These are phyloP conservation scores for Bungarus multicinctus DNA, from an alignment of 2,113 vertebrate genomes.

Conservation along the genomic window DNA sequence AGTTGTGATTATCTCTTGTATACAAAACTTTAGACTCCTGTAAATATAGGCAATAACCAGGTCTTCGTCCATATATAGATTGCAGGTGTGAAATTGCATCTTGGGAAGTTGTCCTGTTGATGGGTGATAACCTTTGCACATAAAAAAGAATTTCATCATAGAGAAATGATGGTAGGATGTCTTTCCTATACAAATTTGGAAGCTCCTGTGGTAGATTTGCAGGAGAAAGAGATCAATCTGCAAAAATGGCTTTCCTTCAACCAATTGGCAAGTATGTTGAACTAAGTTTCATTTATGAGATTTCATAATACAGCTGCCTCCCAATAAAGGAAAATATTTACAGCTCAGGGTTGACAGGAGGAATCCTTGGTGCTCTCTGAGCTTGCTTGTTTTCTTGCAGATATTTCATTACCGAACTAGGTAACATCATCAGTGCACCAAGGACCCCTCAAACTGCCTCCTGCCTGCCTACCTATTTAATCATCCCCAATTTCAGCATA, in stretches of 20 bases:
- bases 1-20: constrained; percentile 8
- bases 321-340: too few relatives aligned
- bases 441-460: neutral
- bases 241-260: neutral
- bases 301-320: neutral
- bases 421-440: too few relatives aligned
- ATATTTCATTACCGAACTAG: too few relatives aligned
- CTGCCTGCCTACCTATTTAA: neutral
- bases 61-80: constrained; percentile 5
- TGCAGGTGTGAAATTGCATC: neutral
- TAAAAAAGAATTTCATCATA: neutral
- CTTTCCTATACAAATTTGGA: neutral
- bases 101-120: neutral
- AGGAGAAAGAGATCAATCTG: neutral
- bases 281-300: neutral
- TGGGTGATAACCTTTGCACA: neutral
- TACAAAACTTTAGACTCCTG: neutral
- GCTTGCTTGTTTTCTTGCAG: too few relatives aligned
- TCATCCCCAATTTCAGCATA: neutral
- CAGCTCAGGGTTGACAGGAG: too few relatives aligned
- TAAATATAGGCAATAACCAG: neutral
- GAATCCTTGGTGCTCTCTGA: too few relatives aligned
- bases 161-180: neutral
- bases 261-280: neutral
- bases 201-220: neutral